A percentile compares a stretch with the other conserved stretches of the same genome.
phyloP scores from a whole-genome alignment of 2,797 vertebrate genomes.

The Streptopelia turtur region DNA sequence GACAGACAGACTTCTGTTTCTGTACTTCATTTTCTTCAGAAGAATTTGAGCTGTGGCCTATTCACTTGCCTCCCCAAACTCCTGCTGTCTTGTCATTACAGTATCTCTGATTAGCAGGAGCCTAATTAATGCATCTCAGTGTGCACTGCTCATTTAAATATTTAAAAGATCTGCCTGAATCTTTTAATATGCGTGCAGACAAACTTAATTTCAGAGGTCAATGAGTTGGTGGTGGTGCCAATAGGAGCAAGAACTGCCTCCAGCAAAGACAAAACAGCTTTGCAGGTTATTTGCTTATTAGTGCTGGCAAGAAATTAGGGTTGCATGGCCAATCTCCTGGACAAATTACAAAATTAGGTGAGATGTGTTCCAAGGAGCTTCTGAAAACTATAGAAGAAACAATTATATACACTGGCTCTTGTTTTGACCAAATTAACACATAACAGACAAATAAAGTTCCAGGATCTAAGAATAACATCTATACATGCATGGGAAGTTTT shows the following conservation, averaged over 20 bases:
- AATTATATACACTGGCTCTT: not conserved
- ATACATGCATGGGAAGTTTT: not conserved
- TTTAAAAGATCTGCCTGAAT: not conserved
- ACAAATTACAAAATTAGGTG: not conserved
- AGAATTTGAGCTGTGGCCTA: slow-evolving; percentile 8
- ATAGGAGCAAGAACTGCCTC: not conserved
- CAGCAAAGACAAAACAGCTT: not conserved
- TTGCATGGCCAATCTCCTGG: not conserved
- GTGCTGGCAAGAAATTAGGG: not conserved
- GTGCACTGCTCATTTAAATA: not conserved
- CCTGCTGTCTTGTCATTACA: not conserved
- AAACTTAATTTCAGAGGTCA: not conserved
- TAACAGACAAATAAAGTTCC: not conserved
- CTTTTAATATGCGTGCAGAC: not conserved
- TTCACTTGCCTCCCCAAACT: not conserved
- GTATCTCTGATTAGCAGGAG: not conserved
- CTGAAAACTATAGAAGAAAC: not conserved
- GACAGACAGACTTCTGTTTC: not conserved
- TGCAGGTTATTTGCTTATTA: not conserved
- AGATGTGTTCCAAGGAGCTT: not conserved
- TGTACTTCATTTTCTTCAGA: not conserved
- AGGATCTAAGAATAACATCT: not conserved
- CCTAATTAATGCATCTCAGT: not conserved
- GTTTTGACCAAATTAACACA: not conserved
- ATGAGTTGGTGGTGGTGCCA: not conserved